Percentiles rank a stretch among this genome's conserved stretches.
These are phyloP conservation scores for Subacronicta megacephala DNA, from an alignment of 2,888 invertebrate genomes.

Conservation along the genomic window DNA sequence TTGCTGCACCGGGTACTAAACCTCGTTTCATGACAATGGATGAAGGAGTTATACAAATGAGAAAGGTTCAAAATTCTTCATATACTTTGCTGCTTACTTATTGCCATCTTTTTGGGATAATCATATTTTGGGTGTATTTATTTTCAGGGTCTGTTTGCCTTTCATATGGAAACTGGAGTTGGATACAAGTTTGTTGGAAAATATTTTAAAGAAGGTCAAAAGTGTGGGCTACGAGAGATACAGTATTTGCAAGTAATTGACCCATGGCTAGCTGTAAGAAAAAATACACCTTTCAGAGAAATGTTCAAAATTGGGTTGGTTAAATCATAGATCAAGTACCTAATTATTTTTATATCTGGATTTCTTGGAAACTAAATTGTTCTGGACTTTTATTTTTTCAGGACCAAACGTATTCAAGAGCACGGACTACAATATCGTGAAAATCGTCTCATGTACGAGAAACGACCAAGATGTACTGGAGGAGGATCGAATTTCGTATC, in stretches of 20 bases:
- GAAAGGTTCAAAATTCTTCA: constrained; percentile 70
- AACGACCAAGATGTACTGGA: constrained; percentile 90
- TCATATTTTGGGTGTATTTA: neutral
- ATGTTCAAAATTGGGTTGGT: constrained; percentile 91
- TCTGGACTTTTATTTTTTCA: constrained; percentile 52
- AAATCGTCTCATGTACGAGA: constrained; percentile 90
- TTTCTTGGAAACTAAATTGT: no score
- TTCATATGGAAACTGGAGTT: constrained; percentile 91
- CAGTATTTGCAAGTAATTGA: constrained; percentile 90
- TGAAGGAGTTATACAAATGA: constrained; percentile 90
- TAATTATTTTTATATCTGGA: neutral
- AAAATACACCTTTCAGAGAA: constrained; percentile 90
- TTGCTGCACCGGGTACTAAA: constrained; percentile 89
- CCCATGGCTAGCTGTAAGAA: constrained; percentile 91
- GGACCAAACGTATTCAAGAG: constrained; percentile 82
- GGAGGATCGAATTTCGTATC: constrained; percentile 91
- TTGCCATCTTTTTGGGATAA: no score
- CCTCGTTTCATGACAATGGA: constrained; percentile 90
- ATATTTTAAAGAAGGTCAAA: constrained; percentile 92
- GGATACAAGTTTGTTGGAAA: constrained; percentile 92
- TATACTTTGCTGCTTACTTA: neutral
- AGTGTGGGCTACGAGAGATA: constrained; percentile 92
- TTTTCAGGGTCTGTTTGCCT: constrained; percentile 90
- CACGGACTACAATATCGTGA: constrained; percentile 90
- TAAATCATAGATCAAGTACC: constrained; percentile 6